Evolutionary conservation across 2,888 invertebrate genomes (phyloP).

Genomic region (Caradrina kadenii): DNA sequence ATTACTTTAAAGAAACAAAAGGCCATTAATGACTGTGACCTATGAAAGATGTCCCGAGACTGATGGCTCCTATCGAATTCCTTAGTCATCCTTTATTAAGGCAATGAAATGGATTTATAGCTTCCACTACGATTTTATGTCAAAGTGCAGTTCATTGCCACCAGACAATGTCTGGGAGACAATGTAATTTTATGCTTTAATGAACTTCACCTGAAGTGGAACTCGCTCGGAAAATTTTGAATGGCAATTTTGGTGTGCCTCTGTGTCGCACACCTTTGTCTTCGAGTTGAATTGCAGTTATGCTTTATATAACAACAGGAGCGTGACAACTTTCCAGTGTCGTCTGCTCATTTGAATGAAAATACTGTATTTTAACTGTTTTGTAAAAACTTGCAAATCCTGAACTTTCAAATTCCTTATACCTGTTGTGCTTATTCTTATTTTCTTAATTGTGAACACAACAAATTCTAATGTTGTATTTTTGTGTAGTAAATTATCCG

Average conservation of each 20-base stretch:
- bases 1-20: conserved; percentile 60
- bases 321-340: conserved; percentile 85
- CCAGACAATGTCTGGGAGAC: conserved; percentile 87
- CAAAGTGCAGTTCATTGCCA: conserved; percentile 91
- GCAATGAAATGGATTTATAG: conserved; percentile 89
- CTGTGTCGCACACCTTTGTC: conserved; percentile 84
- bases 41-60: conserved; percentile 80
- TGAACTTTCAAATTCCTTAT: conserved; percentile 70
- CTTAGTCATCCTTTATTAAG: conserved; percentile 88
- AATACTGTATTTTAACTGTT: conserved; percentile 68
- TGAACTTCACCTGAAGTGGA: conserved; percentile 88
- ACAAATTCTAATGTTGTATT: conserved; percentile 31
- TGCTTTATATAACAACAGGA: conserved; percentile 87
- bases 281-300: conserved; percentile 85
- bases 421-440: conserved; percentile 47
- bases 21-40: conserved; percentile 80
- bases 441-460: conserved; percentile 33
- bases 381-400: conserved; percentile 72
- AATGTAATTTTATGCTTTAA: conserved; percentile 91
- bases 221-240: conserved; percentile 88
- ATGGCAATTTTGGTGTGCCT: conserved; percentile 85
- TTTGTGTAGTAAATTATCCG: conserved; percentile 25
- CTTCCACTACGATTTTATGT: conserved; percentile 89
- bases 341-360: conserved; percentile 75
- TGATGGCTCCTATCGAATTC: conserved; percentile 85